Conservation (phyloP, 2,113 vertebrate species). For the Rhizomys pruinosus region DNA sequence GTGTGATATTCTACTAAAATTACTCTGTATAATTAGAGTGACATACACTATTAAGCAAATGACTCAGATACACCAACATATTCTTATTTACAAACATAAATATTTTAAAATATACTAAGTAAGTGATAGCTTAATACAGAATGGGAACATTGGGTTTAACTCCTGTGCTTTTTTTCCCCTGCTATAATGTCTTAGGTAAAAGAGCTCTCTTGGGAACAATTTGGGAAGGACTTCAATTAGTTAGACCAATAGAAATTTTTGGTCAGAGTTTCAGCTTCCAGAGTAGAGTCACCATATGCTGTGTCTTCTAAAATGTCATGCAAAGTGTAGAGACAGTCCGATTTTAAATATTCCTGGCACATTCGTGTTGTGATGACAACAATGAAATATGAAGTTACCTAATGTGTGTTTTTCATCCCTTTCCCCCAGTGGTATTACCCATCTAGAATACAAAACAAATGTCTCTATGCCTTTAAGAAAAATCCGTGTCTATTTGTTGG, state of each 20-base stretch:
- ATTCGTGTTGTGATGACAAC: background rate
- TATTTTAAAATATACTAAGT: background rate
- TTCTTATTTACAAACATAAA: background rate
- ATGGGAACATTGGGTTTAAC: background rate
- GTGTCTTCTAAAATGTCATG: background rate
- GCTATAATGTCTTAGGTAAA: background rate
- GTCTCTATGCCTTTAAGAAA: slow-evolving; percentile 46
- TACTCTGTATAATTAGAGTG: background rate
- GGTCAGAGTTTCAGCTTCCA: background rate
- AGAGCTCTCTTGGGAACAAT: background rate
- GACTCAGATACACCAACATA: background rate
- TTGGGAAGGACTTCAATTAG: background rate
- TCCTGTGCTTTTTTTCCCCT: background rate
- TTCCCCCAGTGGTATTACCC: background rate
- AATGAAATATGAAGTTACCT: background rate
- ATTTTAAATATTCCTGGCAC: slow-evolving; percentile 19
- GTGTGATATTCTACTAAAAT: background rate
- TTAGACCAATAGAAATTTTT: background rate
- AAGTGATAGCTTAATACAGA: background rate
- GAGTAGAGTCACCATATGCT: background rate
- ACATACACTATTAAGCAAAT: background rate
- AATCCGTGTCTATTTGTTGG: slow-evolving; percentile 49
- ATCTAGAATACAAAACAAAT: background rate
- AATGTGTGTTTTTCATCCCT: background rate
- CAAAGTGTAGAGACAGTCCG: background rate